Percentiles rank a stretch among this genome's conserved stretches.
These are phyloP conservation scores for Parnassius glacialis DNA, from an alignment of 2,888 invertebrate species.

Conservation along the genomic window DNA sequence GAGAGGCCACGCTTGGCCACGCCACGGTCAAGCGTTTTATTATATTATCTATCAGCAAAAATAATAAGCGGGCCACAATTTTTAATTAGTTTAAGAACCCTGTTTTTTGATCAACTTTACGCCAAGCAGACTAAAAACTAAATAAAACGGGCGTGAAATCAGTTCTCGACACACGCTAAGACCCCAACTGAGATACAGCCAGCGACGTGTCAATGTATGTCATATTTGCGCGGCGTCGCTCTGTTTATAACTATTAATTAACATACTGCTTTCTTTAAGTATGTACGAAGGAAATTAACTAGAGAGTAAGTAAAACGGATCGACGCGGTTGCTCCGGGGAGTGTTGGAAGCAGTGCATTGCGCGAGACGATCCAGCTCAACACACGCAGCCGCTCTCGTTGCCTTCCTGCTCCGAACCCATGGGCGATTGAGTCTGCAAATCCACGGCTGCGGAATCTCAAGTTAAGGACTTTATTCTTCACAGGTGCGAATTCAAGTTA, in stretches of 20 bases:
- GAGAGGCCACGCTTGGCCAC: too few relatives aligned
- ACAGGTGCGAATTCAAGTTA: neutral
- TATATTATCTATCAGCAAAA: too few relatives aligned
- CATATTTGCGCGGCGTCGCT: neutral
- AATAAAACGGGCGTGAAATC: conserved; percentile 12
- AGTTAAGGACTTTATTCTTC: conserved; percentile 49
- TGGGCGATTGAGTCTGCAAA: conserved; percentile 89
- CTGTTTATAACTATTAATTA: neutral
- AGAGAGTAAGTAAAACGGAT: conserved; percentile 1
- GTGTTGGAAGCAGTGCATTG: conserved; percentile 29
- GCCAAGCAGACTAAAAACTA: neutral
- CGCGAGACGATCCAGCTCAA: conserved; percentile 64
- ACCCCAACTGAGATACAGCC: conserved; percentile 2
- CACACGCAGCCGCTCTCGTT: conserved; percentile 92
- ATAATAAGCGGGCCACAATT: too few relatives aligned
- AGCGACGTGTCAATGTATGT: neutral
- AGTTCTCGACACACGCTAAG: conserved; percentile 3
- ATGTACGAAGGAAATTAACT: conserved; percentile 5
- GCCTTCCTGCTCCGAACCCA: conserved; percentile 89
- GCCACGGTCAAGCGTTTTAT: too few relatives aligned
- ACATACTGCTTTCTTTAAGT: conserved; percentile 2
- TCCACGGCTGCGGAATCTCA: conserved; percentile 84
- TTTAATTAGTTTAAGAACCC: too few relatives aligned
- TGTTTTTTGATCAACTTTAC: too few relatives aligned
- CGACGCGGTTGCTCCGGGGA: conserved; percentile 18